These are phyloP conservation scores for Hormaphis cornu DNA, from an alignment of 1,140 invertebrate species.

Conservation along the genomic window DNA sequence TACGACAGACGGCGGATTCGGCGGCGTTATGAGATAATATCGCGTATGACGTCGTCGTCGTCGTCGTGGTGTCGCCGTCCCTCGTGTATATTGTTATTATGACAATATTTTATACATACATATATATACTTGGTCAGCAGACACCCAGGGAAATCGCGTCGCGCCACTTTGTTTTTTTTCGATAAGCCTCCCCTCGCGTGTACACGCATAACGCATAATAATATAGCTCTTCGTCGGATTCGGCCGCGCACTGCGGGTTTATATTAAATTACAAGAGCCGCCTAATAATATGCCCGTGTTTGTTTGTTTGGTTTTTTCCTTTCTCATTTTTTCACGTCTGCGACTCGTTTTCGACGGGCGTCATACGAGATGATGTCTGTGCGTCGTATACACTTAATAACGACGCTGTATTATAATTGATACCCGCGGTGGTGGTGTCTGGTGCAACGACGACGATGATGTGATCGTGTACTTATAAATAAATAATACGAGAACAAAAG, in stretches of 20 bases:
- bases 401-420: too few species aligned
- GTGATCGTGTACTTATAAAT: too few species aligned
- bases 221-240: background rate
- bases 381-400: too few species aligned
- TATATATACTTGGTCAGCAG: background rate
- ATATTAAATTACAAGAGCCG: background rate
- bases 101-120: background rate
- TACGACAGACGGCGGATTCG: too few species aligned
- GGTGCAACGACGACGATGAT: too few species aligned
- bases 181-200: background rate
- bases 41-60: too few species aligned
- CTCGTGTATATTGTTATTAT: background rate
- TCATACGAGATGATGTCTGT: too few species aligned
- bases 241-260: background rate
- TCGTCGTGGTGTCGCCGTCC: too few species aligned
- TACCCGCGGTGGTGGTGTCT: too few species aligned
- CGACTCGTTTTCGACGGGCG: slow-evolving; percentile 2
- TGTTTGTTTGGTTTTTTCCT: background rate
- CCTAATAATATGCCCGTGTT: background rate
- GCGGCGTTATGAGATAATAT: too few species aligned
- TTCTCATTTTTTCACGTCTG: background rate
- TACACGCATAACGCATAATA: background rate
- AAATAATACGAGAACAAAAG: too few species aligned
- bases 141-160: slow-evolving; percentile 1
- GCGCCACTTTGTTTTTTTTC: slow-evolving; percentile 16